Percentiles rank a stretch among this genome's conserved stretches.
These are phyloP conservation scores for Myotis myotis DNA, from an alignment of 2,797 vertebrate genomes.

Conservation along the genomic window DNA sequence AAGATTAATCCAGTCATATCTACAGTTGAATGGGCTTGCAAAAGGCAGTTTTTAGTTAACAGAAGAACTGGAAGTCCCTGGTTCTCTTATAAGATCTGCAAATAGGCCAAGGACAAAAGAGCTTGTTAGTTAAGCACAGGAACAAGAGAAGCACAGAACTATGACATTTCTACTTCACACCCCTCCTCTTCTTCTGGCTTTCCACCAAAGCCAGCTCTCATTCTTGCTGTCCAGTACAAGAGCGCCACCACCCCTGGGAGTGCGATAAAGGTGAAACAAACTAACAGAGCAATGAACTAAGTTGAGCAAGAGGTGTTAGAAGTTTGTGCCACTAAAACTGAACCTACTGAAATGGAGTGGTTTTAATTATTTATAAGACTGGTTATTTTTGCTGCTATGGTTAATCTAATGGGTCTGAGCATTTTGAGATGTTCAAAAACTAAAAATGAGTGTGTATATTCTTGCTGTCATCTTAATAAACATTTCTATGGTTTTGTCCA, in stretches of 20 bases:
- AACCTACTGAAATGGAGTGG: background rate
- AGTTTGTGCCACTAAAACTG: background rate
- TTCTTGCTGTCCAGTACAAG: background rate
- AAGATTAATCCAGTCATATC: background rate
- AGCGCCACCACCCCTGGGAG: background rate
- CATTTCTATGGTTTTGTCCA: background rate
- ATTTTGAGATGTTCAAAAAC: background rate
- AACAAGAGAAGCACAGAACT: background rate
- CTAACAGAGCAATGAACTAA: background rate
- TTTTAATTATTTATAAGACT: background rate
- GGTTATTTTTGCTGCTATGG: background rate
- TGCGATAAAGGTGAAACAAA: background rate
- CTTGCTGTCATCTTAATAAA: slow-evolving; percentile 12
- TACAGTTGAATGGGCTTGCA: background rate
- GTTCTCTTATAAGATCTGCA: background rate
- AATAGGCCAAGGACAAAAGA: background rate
- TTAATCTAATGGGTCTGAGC: background rate
- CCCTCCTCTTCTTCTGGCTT: background rate
- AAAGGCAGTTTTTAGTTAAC: background rate
- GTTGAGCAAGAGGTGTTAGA: background rate
- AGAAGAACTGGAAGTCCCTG: background rate
- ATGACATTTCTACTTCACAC: background rate
- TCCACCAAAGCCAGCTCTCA: background rate
- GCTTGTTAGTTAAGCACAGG: background rate
- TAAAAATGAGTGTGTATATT: background rate